Base-by-base conservation (phyloP, 2,113 vertebrate species). In the Oncorhynchus gorbuscha region DNA sequence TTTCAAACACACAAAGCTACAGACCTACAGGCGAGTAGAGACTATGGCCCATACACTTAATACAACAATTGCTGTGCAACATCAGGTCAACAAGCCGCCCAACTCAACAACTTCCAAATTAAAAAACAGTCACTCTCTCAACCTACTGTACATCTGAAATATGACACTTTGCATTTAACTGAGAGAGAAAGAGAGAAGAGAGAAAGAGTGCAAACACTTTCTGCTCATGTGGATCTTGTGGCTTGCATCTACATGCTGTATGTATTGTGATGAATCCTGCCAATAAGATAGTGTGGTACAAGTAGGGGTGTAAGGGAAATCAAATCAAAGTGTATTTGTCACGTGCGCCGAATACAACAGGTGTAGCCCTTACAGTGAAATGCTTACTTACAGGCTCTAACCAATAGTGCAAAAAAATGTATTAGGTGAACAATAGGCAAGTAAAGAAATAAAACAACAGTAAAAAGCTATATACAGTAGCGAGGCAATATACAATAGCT, bases 31-130 rank as follows among this genome's bases (percentile, higher is more conserved):
- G 1, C 7, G 0, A 79, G 62, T 71, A 20, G 3, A 62, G 72
- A 59, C 74, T 82, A 80, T 84, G 80, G 86, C 76, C 64, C 67
- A 62, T 72, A 30, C 14, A 76, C 83, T 45, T 45, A 45, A 79
- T 69, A 24, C 76, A 75, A n/a, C 58, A 75, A 48, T 35, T 20
- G 4, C 68, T 70, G 71, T 24, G 51, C 66, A 32, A 32, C 73
- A n/a, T 73, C 3, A 18, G 20, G 30, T 69, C 16, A 39, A 74
- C 59, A 48, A 49, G 49, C 59, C 12, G 24, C 20, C 22, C 30
- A 26, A 73, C 28, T 16, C 51, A 69, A 69, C 7, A 30, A 26
- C 76, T 77, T 58, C 35, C 3, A 70, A 62, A 51, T 16, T 8
- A 64, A 61, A 72, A 73, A 59, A 51, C 12, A 32, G 5, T 20